Percentiles rank a stretch among this genome's conserved stretches.
Conservation (phyloP, 2,113 vertebrate genomes). For the Mus spicilegus region DNA sequence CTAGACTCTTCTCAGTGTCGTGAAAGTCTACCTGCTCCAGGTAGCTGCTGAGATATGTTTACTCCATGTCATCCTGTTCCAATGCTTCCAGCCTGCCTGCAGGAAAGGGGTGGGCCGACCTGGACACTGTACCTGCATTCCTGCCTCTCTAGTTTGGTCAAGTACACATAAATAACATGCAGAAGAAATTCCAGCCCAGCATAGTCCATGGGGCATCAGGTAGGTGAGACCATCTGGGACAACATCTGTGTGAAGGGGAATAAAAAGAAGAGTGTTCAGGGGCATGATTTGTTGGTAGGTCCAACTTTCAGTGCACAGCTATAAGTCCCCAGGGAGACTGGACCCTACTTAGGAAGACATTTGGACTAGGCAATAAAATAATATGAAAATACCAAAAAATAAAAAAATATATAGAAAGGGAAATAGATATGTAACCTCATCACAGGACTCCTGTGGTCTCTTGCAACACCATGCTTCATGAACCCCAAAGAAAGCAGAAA, state of each 20-base stretch:
- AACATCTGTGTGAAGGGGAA: slow-evolving; percentile 67
- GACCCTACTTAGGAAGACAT: slow-evolving; percentile 76
- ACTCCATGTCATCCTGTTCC: neutral
- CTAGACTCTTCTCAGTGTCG: neutral
- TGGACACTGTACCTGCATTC: slow-evolving; percentile 60
- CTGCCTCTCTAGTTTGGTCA: slow-evolving; percentile 82
- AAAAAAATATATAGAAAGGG: slow-evolving; percentile 81
- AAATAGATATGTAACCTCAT: slow-evolving; percentile 79
- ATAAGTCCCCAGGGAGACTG: slow-evolving; percentile 66
- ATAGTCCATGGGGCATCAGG: slow-evolving; percentile 77
- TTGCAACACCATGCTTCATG: slow-evolving; percentile 78
- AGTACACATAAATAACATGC: slow-evolving; percentile 85
- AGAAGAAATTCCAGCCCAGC: slow-evolving; percentile 84
- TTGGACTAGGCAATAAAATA: slow-evolving; percentile 78
- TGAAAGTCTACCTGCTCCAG: neutral
- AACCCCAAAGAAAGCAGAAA: slow-evolving; percentile 83
- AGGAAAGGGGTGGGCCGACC: slow-evolving; percentile 60
- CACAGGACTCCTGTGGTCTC: slow-evolving; percentile 73
- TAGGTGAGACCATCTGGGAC: slow-evolving; percentile 76
- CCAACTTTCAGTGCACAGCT: slow-evolving; percentile 81
- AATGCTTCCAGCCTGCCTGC: slow-evolving; percentile 49
- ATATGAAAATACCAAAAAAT: slow-evolving; percentile 75
- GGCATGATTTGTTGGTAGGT: slow-evolving; percentile 77
- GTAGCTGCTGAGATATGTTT: neutral
- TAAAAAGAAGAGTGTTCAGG: slow-evolving; percentile 74